phyloP scores from a whole-genome alignment of 2,113 vertebrate species.

The Rafetus swinhoei region DNA sequence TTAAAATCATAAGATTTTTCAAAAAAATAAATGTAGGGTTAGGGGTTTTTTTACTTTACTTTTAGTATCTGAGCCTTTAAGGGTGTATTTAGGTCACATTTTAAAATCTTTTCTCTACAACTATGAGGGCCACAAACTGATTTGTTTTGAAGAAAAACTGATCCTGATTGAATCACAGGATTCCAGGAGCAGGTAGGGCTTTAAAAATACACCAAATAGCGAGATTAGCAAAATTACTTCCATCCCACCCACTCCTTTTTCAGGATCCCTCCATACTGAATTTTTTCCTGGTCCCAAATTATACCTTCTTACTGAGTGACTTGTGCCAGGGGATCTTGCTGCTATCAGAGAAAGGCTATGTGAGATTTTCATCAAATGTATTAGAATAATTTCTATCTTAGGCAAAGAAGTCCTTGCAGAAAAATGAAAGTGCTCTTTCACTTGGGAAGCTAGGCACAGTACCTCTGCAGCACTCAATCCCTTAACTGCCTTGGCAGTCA shows the following conservation, averaged over 20 bases:
- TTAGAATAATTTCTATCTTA: not conserved
- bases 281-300: not conserved
- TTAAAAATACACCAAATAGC: not conserved
- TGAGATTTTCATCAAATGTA: not conserved
- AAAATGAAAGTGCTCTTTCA: not conserved
- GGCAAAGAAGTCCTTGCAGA: not conserved
- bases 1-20: not conserved
- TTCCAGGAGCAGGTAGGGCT: not conserved
- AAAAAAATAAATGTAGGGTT: not conserved
- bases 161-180: not conserved
- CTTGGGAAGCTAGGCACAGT: slow-evolving; percentile 1
- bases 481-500: not conserved
- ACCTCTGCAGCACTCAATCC: not conserved
- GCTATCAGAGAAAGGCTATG: not conserved
- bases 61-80: accelerated
- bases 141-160: slow-evolving; percentile 8
- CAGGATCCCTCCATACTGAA: not conserved
- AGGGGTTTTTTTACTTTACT: not conserved
- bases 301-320: not conserved
- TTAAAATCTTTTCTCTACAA: not conserved
- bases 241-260: not conserved
- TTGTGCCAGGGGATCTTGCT: not conserved
- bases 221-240: not conserved
- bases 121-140: not conserved
- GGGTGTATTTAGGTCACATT: not conserved